Evolutionary conservation across 2,113 vertebrate species (phyloP).

Genomic region (Geothlypis trichas): DNA sequence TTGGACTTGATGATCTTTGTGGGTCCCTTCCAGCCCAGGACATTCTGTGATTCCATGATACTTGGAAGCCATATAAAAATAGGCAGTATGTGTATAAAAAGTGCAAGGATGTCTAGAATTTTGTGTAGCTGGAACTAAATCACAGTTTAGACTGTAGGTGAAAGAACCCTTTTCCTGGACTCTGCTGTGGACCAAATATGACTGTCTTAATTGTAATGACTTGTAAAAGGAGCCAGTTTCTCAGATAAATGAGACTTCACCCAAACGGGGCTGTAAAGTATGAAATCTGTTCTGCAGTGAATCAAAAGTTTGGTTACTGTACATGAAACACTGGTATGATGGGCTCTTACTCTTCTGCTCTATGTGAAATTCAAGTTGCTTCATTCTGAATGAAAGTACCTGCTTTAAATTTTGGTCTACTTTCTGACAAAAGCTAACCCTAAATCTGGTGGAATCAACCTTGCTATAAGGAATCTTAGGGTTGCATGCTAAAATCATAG

Average conservation of each 20-base stretch:
- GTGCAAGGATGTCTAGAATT: not conserved
- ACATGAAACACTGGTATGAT: not conserved
- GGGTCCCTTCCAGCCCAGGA: accelerated
- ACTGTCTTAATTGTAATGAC: not conserved
- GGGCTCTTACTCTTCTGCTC: not conserved
- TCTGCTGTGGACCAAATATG: not conserved
- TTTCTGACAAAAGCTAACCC: not conserved
- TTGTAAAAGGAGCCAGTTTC: not conserved
- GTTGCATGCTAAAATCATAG: not conserved
- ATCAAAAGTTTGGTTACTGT: not conserved
- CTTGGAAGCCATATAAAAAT: not conserved
- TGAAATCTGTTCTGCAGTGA: not conserved
- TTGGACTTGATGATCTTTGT: not conserved
- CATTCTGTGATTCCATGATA: not conserved
- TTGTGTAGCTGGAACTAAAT: not conserved
- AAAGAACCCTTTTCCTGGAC: not conserved
- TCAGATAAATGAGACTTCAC: not conserved
- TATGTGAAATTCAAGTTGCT: not conserved
- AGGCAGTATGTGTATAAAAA: not conserved
- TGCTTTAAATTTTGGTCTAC: not conserved
- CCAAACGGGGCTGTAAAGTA: not conserved
- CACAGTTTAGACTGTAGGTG: not conserved
- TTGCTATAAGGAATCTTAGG: not conserved
- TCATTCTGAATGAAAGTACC: not conserved
- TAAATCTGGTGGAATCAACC: not conserved